Conservation (phyloP, 2,888 invertebrate species). For the Sylvicola fuscatus region DNA sequence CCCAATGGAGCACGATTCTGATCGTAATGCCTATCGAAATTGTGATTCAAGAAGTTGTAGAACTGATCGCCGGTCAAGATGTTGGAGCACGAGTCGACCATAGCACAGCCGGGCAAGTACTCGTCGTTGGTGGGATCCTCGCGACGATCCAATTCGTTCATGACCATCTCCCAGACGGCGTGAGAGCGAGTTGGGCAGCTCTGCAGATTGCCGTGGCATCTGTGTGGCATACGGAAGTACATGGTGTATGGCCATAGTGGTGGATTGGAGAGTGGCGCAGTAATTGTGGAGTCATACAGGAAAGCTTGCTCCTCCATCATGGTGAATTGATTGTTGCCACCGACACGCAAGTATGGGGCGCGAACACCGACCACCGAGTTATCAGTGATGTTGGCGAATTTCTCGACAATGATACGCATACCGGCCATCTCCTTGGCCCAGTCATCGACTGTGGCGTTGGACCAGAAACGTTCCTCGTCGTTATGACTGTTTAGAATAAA, state of each 20-base stretch:
- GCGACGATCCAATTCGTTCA: conserved; percentile 81
- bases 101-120: conserved; percentile 75
- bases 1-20: conserved; percentile 78
- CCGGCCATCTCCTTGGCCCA: conserved; percentile 94
- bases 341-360: conserved; percentile 75
- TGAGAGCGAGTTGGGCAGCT: conserved; percentile 81
- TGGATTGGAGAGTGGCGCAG: conserved; percentile 73
- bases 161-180: conserved; percentile 92
- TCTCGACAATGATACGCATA: conserved; percentile 76
- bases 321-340: conserved; percentile 89
- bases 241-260: conserved; percentile 97
- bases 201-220: conserved; percentile 81
- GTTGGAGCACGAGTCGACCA: conserved; percentile 90
- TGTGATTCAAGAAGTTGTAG: conserved; percentile 84
- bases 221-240: conserved; percentile 92
- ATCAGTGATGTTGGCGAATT: conserved; percentile 74
- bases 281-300: conserved; percentile 88
- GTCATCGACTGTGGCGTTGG: conserved; percentile 74
- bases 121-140: conserved; percentile 82
- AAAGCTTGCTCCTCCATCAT: conserved; percentile 96
- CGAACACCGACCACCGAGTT: conserved; percentile 82
- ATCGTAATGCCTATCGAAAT: conserved; percentile 80
- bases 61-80: conserved; percentile 83
- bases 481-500: conserved; percentile 43
- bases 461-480: conserved; percentile 82